Evolutionary conservation across 2,113 vertebrate genomes (phyloP).

Genomic region (Nycticryphes semicollaris): DNA sequence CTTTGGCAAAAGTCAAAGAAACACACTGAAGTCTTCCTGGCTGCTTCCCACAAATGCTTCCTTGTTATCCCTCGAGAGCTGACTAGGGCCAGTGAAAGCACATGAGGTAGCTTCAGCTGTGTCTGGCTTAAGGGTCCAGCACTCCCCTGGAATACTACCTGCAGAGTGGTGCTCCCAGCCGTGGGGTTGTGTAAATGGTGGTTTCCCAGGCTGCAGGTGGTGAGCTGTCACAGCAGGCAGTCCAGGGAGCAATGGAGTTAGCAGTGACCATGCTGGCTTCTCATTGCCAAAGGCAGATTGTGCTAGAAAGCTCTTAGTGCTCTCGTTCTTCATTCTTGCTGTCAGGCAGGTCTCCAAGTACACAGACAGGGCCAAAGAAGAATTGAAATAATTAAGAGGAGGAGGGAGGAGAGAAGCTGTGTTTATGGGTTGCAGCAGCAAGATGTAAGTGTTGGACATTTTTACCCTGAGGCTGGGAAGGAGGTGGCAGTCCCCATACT

Average conservation of each 20-base stretch:
- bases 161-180: not conserved
- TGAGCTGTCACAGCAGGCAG: not conserved
- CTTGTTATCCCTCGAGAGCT: not conserved
- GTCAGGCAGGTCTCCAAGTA: not conserved
- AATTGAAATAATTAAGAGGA: not conserved
- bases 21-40: not conserved
- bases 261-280: not conserved
- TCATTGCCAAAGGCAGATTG: not conserved
- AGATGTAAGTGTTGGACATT: not conserved
- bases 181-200: not conserved
- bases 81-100: not conserved
- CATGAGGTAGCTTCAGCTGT: rapidly evolving
- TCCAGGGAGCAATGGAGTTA: not conserved
- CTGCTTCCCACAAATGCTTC: not conserved
- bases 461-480: not conserved
- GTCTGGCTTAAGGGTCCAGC: not conserved
- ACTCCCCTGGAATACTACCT: not conserved
- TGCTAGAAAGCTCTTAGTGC: not conserved
- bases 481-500: not conserved
- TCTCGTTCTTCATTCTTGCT: not conserved
- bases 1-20: not conserved
- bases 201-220: not conserved
- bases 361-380: not conserved
- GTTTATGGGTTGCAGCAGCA: not conserved
- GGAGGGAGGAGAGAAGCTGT: not conserved